These are phyloP conservation scores for Anoplius nigerrimus DNA, from an alignment of 2,888 invertebrate genomes.

Conservation along the genomic window DNA sequence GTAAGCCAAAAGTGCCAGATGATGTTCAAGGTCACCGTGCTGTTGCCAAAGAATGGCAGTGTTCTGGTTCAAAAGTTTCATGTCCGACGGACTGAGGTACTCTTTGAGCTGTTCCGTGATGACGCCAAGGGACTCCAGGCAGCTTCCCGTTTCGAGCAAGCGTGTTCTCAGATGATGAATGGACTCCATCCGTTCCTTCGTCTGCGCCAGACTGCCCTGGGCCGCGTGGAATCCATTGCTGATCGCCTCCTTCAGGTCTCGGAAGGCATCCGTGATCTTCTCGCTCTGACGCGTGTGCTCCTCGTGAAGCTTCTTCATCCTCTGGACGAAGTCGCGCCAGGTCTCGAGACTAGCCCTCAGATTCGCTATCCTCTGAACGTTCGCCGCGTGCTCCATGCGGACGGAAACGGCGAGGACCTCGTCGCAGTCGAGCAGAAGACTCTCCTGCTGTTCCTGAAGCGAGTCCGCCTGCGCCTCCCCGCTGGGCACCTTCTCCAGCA, in stretches of 20 bases:
- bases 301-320: conserved; percentile 81
- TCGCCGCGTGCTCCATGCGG: conserved; percentile 87
- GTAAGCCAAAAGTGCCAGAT: conserved; percentile 83
- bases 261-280: conserved; percentile 80
- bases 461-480: conserved; percentile 82
- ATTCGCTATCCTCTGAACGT: conserved; percentile 86
- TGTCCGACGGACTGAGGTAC: conserved; percentile 88
- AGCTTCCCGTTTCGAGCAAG: conserved; percentile 78
- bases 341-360: conserved; percentile 87
- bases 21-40: conserved; percentile 87
- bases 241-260: conserved; percentile 80
- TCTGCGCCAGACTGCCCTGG: conserved; percentile 79
- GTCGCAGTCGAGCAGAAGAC: conserved; percentile 83
- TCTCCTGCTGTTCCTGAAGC: conserved; percentile 81
- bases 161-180: conserved; percentile 80
- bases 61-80: conserved; percentile 86
- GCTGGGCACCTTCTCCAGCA: conserved; percentile 82
- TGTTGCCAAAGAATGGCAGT: conserved; percentile 88
- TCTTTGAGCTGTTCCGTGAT: conserved; percentile 90
- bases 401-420: conserved; percentile 87
- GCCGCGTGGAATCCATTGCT: conserved; percentile 77
- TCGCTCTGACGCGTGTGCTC: conserved; percentile 81
- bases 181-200: conserved; percentile 81
- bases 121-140: conserved; percentile 83
- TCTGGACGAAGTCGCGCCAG: conserved; percentile 85